A percentile compares a stretch with the other conserved stretches of the same genome.
Conservation (phyloP, 1,140 invertebrate genomes). For the Bombus sylvicola region DNA sequence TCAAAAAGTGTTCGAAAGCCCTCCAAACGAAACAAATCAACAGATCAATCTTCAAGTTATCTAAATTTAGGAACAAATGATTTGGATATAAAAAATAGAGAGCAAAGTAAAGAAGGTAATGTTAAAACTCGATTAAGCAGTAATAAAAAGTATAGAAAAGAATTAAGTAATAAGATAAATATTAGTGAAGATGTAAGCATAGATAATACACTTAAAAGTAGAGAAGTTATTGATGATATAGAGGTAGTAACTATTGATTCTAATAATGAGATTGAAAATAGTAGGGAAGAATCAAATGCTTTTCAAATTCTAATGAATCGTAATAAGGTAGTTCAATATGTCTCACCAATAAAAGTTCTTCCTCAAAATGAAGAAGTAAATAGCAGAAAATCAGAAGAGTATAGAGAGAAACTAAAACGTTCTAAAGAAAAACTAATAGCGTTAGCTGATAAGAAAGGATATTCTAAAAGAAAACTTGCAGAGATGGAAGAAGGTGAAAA, state of each 20-base stretch:
- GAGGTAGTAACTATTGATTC: neutral
- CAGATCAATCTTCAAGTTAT: neutral
- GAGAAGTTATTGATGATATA: neutral
- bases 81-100: neutral
- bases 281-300: constrained; percentile 64
- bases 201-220: neutral
- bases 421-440: constrained; percentile 66
- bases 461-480: constrained; percentile 70
- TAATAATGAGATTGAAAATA: neutral
- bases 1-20: neutral
- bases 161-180: neutral
- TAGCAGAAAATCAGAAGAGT: constrained; percentile 38
- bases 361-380: constrained; percentile 21
- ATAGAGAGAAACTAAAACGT: constrained; percentile 55
- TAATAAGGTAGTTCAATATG: constrained; percentile 57
- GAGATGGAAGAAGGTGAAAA: constrained; percentile 71
- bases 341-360: neutral
- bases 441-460: constrained; percentile 71
- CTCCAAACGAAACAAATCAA: neutral
- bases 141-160: neutral
- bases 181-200: neutral
- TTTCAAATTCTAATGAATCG: constrained; percentile 71
- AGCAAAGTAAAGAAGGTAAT: neutral
- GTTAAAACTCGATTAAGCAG: neutral
- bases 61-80: neutral